Percentiles rank a stretch among this genome's conserved stretches.
Evolutionary conservation across 2,113 vertebrate genomes (phyloP).

Genomic region (Sialia sialis): DNA sequence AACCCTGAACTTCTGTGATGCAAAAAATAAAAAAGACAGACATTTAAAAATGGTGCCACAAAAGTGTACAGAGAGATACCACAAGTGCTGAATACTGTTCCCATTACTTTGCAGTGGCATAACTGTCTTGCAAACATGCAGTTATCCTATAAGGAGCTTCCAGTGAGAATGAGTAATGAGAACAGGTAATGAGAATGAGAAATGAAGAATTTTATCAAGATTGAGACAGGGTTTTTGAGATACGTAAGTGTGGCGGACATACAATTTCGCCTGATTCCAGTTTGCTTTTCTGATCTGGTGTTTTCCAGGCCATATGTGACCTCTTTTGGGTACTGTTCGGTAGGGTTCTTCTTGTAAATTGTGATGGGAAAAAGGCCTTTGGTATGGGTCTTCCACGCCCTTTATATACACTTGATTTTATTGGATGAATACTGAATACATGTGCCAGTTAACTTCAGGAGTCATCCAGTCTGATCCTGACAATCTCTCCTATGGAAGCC

Average conservation of each 20-base stretch:
- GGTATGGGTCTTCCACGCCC: background rate
- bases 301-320: background rate
- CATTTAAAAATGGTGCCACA: background rate
- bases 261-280: background rate
- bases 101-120: background rate
- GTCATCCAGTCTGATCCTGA: background rate
- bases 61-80: background rate
- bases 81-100: background rate
- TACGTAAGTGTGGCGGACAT: fast-evolving
- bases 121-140: background rate
- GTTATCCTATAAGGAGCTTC: background rate
- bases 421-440: background rate
- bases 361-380: background rate
- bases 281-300: background rate
- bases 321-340: background rate
- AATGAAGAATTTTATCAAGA: background rate
- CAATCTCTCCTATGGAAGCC: background rate
- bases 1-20: background rate
- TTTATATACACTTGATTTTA: background rate
- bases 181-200: background rate
- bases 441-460: background rate
- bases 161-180: background rate
- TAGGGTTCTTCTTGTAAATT: background rate
- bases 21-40: background rate
- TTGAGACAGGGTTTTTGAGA: background rate